Evolutionary conservation across 53 echinoderm and acorn worm species (phyloP), one percentile per base, ranked within the genome.

Genomic region (Mesocentrotus franciscanus): DNA sequence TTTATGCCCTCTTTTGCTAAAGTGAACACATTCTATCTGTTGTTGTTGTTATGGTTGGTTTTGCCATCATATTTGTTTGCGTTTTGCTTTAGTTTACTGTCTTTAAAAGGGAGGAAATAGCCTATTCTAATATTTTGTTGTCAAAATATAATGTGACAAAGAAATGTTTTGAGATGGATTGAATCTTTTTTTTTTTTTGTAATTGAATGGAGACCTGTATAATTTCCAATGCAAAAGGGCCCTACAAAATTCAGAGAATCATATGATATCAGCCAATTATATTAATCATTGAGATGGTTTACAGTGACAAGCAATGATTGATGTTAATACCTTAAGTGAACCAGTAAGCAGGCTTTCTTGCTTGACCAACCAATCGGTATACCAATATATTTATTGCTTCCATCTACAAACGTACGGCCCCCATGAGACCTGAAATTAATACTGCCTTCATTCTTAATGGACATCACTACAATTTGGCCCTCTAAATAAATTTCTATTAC

Each of bases 311-410:
- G 20, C 42, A 36, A 36, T 81, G 81, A 81, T 81, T 81, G 81
- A 81, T 81, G 81, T 17, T 81, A 33, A 18, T 81, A 18, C 81
- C 22, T 17, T 81, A 42, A 76, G 33, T 76, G 76, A 76, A 76
- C 76, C 76, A 76, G 29, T 0, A 78, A 36, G 29, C 1, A 18
- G 39, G 81, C 81, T 20, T 42, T 42, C 81, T 20, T 81, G 81
- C 36, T 81, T 42, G 42, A 39, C 42, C 81, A 42, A 42, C 81
- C 81, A 36, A 39, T 81, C 33, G 32, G 76, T 14, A 39, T 33
- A 57, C n/a, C 56, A 87, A 87, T 85, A 85, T 87, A 10, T 87
- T 87, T 27, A 59, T n/a, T 27, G 42, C 84, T 26, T 84, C 20
- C 84, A 84, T 84, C 49, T 84, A 27, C 29, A 26, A 57, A 12